Percentiles rank a stretch among this genome's conserved stretches.
Evolutionary conservation across 2,888 invertebrate species (phyloP).

Genomic region (Synergus itoensis): DNA sequence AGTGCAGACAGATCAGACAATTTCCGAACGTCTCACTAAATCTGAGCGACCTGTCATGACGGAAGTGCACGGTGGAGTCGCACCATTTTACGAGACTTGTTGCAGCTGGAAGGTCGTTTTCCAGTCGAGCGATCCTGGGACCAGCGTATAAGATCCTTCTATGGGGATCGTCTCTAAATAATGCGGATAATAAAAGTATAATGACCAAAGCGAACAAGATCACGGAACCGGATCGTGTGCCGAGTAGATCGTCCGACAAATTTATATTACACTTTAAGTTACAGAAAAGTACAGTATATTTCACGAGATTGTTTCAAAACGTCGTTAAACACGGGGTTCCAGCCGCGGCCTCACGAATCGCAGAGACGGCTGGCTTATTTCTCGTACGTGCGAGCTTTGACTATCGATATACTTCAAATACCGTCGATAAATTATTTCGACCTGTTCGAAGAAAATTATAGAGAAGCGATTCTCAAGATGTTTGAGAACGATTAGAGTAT

Average conservation of each 20-base stretch:
- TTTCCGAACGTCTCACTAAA: not conserved
- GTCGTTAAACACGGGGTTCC: slow-evolving; percentile 72
- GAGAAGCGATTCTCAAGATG: slow-evolving; percentile 4
- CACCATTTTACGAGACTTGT: slow-evolving; percentile 43
- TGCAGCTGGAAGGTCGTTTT: slow-evolving; percentile 62
- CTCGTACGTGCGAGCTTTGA: slow-evolving; percentile 37
- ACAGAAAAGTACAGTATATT: slow-evolving; percentile 68
- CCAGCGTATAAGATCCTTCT: slow-evolving; percentile 61
- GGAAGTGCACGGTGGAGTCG: slow-evolving; percentile 51
- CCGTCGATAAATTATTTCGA: slow-evolving; percentile 33
- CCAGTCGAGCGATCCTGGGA: slow-evolving; percentile 71
- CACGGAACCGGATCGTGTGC: slow-evolving; percentile 59
- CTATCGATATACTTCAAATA: slow-evolving; percentile 32
- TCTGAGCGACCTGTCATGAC: slow-evolving; percentile 43
- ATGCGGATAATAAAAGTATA: slow-evolving; percentile 74
- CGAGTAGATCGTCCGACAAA: slow-evolving; percentile 61
- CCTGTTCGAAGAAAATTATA: slow-evolving; percentile 30
- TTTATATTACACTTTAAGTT: slow-evolving; percentile 64
- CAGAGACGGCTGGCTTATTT: slow-evolving; percentile 37
- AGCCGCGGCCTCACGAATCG: slow-evolving; percentile 68
- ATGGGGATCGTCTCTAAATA: slow-evolving; percentile 71
- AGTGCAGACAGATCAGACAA: not conserved
- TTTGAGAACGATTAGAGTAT: slow-evolving; percentile 3
- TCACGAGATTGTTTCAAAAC: slow-evolving; percentile 67
- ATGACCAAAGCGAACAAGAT: slow-evolving; percentile 66